Conservation (phyloP, 2,888 invertebrate genomes). For the Pegoplata infirma region DNA sequence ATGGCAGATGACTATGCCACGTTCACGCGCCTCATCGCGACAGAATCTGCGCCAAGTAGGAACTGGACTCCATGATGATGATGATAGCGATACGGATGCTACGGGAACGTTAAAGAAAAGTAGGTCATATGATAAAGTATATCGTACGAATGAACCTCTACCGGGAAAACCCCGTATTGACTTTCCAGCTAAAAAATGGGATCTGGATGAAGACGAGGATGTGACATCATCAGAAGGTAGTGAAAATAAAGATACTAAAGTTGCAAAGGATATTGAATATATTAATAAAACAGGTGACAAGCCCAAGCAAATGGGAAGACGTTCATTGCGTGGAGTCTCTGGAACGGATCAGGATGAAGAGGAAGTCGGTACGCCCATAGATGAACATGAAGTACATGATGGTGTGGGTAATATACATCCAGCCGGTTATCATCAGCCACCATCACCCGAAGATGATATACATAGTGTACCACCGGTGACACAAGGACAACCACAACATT, state of each 20-base stretch:
- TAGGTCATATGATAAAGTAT: conserved; percentile 88
- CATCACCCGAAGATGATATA: conserved; percentile 68
- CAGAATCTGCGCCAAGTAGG: conserved; percentile 79
- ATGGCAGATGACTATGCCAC: conserved; percentile 81
- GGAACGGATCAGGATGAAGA: conserved; percentile 75
- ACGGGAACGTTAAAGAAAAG: conserved; percentile 82
- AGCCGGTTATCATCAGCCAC: conserved; percentile 70
- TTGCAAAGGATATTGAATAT: conserved; percentile 82
- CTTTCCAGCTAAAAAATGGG: conserved; percentile 90
- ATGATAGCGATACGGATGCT: conserved; percentile 80
- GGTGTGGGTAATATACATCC: conserved; percentile 65
- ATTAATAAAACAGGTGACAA: conserved; percentile 79
- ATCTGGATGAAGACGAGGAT: conserved; percentile 85
- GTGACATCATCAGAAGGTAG: conserved; percentile 82
- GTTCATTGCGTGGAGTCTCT: conserved; percentile 79
- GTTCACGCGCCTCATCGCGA: conserved; percentile 81
- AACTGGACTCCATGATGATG: conserved; percentile 76
- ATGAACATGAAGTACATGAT: conserved; percentile 60
- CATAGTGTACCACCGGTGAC: conserved; percentile 17
- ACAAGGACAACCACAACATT: conserved; percentile 52
- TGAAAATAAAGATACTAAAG: conserved; percentile 82
- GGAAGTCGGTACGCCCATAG: conserved; percentile 60
- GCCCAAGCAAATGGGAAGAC: conserved; percentile 81
- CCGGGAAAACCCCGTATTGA: conserved; percentile 84
- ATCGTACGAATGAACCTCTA: conserved; percentile 91